A percentile compares a stretch with the other conserved stretches of the same genome.
These are phyloP conservation scores for Drosophila sproati DNA, from an alignment of 1,140 invertebrate genomes.

Conservation along the genomic window DNA sequence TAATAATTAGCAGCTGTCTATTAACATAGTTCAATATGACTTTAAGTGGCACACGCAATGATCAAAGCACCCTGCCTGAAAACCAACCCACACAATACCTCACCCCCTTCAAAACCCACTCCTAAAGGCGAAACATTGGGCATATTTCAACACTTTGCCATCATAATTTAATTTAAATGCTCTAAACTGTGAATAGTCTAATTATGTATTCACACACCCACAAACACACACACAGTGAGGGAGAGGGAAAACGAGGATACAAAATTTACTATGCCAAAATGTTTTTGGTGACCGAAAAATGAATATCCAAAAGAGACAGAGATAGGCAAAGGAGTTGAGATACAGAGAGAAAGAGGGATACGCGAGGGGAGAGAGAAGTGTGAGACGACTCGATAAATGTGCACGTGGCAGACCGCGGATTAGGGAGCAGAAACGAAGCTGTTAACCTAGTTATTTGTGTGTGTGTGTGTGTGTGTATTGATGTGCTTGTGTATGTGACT, in stretches of 20 bases:
- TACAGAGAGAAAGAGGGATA: slow-evolving; percentile 4
- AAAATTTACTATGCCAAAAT: slow-evolving; percentile 61
- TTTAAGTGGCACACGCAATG: slow-evolving; percentile 46
- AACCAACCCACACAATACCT: neutral
- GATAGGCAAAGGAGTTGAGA: neutral
- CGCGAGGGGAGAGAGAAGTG: neutral
- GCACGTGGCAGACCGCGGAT: slow-evolving; percentile 49
- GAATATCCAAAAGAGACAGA: slow-evolving; percentile 36
- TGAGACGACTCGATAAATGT: slow-evolving; percentile 70
- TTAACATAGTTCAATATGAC: slow-evolving; percentile 71
- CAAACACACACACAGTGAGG: slow-evolving; percentile 10
- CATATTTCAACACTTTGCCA: slow-evolving; percentile 43
- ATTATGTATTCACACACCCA: slow-evolving; percentile 70
- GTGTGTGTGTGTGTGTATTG: slow-evolving; percentile 20
- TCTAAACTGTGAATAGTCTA: slow-evolving; percentile 79
- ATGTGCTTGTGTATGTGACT: slow-evolving; percentile 8
- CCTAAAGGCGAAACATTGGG: neutral
- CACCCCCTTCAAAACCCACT: neutral
- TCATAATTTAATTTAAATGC: slow-evolving; percentile 80
- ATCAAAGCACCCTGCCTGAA: slow-evolving; percentile 6
- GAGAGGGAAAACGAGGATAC: slow-evolving; percentile 9
- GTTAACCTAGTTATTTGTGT: slow-evolving; percentile 59
- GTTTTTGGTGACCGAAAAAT: slow-evolving; percentile 61
- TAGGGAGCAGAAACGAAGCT: slow-evolving; percentile 47
- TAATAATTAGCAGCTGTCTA: slow-evolving; percentile 79